Base-by-base conservation (phyloP, 2,888 invertebrate species). In the Belgica antarctica region DNA sequence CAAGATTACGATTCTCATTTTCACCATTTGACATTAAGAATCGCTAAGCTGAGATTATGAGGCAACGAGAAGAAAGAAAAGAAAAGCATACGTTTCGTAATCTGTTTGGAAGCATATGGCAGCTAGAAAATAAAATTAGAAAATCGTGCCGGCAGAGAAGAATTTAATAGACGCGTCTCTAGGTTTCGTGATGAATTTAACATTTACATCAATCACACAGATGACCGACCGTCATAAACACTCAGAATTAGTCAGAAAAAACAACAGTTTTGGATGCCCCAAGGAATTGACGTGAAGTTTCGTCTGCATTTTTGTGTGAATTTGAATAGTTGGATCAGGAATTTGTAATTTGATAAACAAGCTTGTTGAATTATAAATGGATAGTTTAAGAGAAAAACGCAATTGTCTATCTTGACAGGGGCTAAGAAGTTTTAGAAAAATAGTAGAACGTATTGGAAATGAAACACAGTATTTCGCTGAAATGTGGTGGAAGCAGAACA, bases 21-120 rank as follows among this genome's bases (percentile, higher is more conserved):
- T 47, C 47, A 46, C 25, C 65, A 66, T 66, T 66, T 66, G 65
- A 66, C 65, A 66, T 66, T 66, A 52, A 52, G 52, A 52, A 52
- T 52, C 22, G 52, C 22, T 52, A 52, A 52, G 19, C 4, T 22
- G 52, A 52, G 52, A 52, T 52, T 22, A 52, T 66, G 63, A 36
- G 4, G 24, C n/a, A 41, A n/a, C n/a, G n/a, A n/a, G 63, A 7
- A 63, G 63, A 63, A 63, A 24, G 27, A 28, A 41, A 41, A 31
- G 4, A 31, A 34, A 36, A 36, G 31, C 34, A 17, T 3, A 22
- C 52, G 52, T 52, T 52, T 52, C 52, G 52, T 52, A 52, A 52
- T 52, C 52, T 52, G 19, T 52, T 52, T 34, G 36, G 65, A 66
- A 66, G 65, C 65, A 66, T 66, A 66, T 66, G 65, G 65, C 65